phyloP scores from a whole-genome alignment of 1,140 invertebrate species.

The Vollenhovia emeryi region DNA sequence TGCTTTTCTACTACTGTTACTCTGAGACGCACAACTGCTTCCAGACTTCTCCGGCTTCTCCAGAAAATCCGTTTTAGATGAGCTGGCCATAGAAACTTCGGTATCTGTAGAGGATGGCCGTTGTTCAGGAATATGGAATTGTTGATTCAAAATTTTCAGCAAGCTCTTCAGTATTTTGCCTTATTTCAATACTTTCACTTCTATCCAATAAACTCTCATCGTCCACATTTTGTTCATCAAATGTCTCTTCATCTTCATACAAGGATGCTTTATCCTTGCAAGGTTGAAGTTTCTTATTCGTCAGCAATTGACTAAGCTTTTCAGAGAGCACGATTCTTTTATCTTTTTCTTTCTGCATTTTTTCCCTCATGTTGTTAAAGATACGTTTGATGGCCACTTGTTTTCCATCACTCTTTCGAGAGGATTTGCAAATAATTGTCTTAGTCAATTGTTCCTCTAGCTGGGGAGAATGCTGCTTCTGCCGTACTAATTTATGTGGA shows the following conservation, averaged over 20 bases:
- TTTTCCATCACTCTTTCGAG: not conserved
- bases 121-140: not conserved
- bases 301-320: not conserved
- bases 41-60: not conserved
- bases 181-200: not conserved
- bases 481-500: not conserved
- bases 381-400: not conserved
- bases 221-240: not conserved
- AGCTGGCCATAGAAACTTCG: not conserved
- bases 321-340: not conserved
- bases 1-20: not conserved
- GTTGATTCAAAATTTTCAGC: not conserved
- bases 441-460: not conserved
- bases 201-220: not conserved
- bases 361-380: not conserved
- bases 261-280: not conserved
- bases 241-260: not conserved
- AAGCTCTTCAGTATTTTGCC: not conserved
- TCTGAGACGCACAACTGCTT: not conserved
- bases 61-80: not conserved
- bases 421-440: not conserved
- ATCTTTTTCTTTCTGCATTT: not conserved
- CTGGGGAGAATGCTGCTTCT: not conserved
- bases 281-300: not conserved
- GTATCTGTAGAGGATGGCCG: not conserved